These are phyloP conservation scores for Apis cerana DNA, from an alignment of 1,140 invertebrate species.

Conservation along the genomic window DNA sequence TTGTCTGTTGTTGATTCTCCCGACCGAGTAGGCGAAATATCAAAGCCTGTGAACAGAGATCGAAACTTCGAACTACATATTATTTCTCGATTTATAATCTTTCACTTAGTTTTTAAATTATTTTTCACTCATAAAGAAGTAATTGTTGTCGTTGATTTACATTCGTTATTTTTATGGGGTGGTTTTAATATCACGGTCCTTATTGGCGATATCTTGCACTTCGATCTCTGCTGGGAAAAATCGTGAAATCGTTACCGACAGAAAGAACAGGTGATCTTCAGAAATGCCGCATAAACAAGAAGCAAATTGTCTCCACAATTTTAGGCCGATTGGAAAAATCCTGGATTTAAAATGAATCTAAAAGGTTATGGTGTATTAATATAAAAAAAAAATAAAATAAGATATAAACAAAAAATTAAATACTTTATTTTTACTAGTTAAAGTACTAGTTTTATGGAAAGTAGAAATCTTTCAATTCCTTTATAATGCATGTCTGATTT, in stretches of 20 bases:
- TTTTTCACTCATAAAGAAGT: neutral
- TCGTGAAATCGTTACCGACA: neutral
- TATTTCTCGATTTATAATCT: neutral
- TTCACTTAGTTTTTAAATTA: neutral
- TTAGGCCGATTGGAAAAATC: conserved; percentile 32
- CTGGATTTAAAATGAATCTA: neutral
- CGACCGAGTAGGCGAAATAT: neutral
- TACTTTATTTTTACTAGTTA: neutral
- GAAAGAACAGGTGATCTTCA: conserved; percentile 1
- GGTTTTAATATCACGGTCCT: too few relatives aligned
- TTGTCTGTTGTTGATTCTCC: conserved; percentile 23
- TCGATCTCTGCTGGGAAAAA: conserved; percentile 5
- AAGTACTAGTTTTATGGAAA: neutral
- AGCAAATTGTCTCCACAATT: neutral
- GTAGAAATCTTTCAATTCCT: conserved; percentile 26
- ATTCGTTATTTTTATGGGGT: neutral
- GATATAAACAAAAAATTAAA: neutral
- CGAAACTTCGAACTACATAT: neutral
- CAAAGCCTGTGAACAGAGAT: conserved; percentile 6
- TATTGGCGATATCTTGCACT: neutral
- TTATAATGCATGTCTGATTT: neutral
- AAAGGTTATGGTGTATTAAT: too few relatives aligned
- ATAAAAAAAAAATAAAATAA: neutral
- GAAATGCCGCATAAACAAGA: neutral
- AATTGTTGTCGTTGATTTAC: neutral